phyloP scores from a whole-genome alignment of 2,888 invertebrate species.

The Dugesia japonica region DNA sequence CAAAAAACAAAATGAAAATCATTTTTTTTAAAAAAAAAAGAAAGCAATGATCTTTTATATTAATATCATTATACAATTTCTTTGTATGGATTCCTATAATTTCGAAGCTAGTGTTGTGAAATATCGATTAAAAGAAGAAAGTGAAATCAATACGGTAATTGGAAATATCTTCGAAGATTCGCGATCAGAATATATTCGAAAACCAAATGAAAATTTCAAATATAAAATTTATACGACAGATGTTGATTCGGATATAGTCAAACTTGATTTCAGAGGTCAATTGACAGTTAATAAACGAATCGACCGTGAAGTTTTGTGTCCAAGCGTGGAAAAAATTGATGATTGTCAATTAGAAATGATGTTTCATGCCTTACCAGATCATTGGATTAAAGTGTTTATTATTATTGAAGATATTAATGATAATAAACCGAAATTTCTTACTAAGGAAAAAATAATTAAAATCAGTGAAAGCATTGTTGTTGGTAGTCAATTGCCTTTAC shows the following conservation, averaged over 20 bases:
- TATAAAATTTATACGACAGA: not conserved
- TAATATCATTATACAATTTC: not conserved
- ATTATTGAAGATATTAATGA: not conserved
- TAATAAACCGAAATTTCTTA: not conserved
- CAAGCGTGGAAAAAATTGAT: not conserved
- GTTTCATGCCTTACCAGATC: not conserved
- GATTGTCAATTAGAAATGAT: not conserved
- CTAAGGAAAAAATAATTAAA: not conserved
- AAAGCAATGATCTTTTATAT: not conserved
- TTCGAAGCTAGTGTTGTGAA: not conserved
- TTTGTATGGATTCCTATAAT: not conserved
- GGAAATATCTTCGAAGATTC: not conserved
- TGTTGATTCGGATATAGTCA: not conserved
- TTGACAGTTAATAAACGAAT: not conserved
- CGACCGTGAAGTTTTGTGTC: not conserved
- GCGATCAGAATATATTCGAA: not conserved
- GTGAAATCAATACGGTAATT: not conserved
- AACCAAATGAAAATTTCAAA: not conserved
- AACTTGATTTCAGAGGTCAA: not conserved
- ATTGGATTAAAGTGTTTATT: not conserved
- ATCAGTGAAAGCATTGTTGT: not conserved
- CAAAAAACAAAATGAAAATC: not conserved
- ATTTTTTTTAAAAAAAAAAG: too few species aligned
- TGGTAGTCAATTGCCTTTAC: not conserved
- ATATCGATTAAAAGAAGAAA: not conserved